Evolutionary conservation across 2,888 invertebrate genomes (phyloP), one percentile per base, ranked within the genome.

Genomic region (Tridacna gigas): DNA sequence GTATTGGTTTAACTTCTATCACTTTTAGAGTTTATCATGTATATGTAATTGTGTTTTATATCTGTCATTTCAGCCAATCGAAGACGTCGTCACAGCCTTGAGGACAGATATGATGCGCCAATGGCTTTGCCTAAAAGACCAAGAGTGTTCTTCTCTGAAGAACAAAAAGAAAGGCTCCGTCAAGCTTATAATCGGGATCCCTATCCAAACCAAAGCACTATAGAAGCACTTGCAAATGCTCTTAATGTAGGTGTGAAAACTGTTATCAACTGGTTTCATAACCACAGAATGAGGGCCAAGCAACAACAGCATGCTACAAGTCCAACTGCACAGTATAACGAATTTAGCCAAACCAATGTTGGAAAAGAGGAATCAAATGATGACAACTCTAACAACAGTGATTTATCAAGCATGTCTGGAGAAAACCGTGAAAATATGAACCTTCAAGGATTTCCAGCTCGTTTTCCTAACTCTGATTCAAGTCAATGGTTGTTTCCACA

Each of bases 251-350:
- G 98, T 11, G 97, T 98, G 75, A 96, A 99, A 90, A 99, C 99
- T 78, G 99, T 99, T 92, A 99, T 99, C 84, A 99, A 99, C 95
- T 99, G 99, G 99, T 99, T 99, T 96, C 99, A 99, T 96, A 99
- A 99, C 95, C 99, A 99, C 95, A 97, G 99, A 91, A 99, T 99
- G 98, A 96, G 99, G 86, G 96, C 98, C 94, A 99, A 99, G 81
- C 94, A 95, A 79, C 94, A 94, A 82, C 92, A 93, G 75, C 92
- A 92, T 75, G 80, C 90, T 3, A 89, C 90, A 26, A 90, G 89
- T 66, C 83, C 85, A 61, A 86, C 86, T 18, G 82, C 83, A 74
- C 86, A 79, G 66, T 80, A 45, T 60, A 84, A 75, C 77, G 86
- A 88, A 47, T 84, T 78, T 74, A 79, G 77, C 25, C 84, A 86